Percentiles rank a stretch among this genome's conserved stretches.
phyloP scores from a whole-genome alignment of 1,140 invertebrate genomes.

The Spodoptera litura region DNA sequence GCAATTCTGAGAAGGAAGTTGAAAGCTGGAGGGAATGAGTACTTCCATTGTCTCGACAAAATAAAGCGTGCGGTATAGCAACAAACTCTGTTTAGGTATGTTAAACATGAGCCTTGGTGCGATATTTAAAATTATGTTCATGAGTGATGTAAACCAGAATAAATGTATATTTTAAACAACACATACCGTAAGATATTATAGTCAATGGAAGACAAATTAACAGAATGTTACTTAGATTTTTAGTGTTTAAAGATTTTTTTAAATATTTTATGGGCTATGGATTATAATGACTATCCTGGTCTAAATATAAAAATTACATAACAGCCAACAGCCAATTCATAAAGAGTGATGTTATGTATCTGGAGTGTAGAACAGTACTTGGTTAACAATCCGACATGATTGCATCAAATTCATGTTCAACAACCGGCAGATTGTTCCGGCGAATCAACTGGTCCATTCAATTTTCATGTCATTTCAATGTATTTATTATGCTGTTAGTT shows the following conservation, averaged over 20 bases:
- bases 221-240: slow-evolving; percentile 11
- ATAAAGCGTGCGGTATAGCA: slow-evolving; percentile 27
- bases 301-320: slow-evolving; percentile 50
- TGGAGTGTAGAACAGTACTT: slow-evolving; percentile 41
- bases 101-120: background rate
- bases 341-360: slow-evolving; percentile 45
- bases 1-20: slow-evolving; percentile 41
- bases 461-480: slow-evolving; percentile 40
- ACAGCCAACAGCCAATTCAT: slow-evolving; percentile 62
- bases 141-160: slow-evolving; percentile 27
- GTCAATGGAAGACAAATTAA: background rate
- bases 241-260: too few species aligned
- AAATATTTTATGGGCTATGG: too few species aligned
- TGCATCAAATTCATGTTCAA: slow-evolving; percentile 74
- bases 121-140: slow-evolving; percentile 14
- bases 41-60: slow-evolving; percentile 34
- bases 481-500: slow-evolving; percentile 1
- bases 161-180: slow-evolving; percentile 18
- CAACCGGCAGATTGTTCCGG: slow-evolving; percentile 72
- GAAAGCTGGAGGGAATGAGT: slow-evolving; percentile 39
- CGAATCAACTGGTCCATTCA: slow-evolving; percentile 53
- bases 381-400: slow-evolving; percentile 58
- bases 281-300: too few species aligned
- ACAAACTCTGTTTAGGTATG: background rate
- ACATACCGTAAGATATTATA: slow-evolving; percentile 18